Evolutionary conservation across 2,888 invertebrate species (phyloP), one percentile per base, ranked within the genome.

Genomic region (Strigamia maritima): DNA sequence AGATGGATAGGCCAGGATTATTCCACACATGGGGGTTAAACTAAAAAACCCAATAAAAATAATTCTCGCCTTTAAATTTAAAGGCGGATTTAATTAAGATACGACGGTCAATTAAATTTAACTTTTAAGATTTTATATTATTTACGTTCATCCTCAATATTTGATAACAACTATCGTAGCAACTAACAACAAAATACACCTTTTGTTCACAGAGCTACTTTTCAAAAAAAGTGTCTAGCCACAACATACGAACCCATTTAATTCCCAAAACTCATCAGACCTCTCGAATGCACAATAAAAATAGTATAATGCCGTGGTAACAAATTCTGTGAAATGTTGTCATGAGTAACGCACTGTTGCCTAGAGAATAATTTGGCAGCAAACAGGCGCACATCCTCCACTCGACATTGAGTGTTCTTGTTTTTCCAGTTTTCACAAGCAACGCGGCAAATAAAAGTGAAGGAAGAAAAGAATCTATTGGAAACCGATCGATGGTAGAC

Each of bases 381-480:
- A 70, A 70, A 70, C 70, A 28, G 28, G 70, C 70, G 70, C 70
- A 28, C 28, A 26, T 70, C 70, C 70, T 70, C 54, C 8, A 12
- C 70, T 70, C 70, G 70, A 70, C 70, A 70, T 70, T 10, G 10
- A 70, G 70, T 70, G 70, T 28, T 70, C 70, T 70, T 70, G 28
- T 70, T 28, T 70, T 24, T 22, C 22, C 10, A 60, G 60, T 12
- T 19, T n/a, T 70, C 70, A 70, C 54, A 54, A 54, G n/a, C 3
- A 19, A 16, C 24, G 28, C 28, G 28, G 3, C 70, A 28, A 70
- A 24, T 70, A 28, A 24, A 10, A n/a, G 26, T 70, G 28, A 70
- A 26, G 14, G n/a, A 4, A 70, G 24, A 70, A 70, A 28, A 12
- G n/a, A 70, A 16, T 7, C 26, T 70, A 70, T 70, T 65, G 28